Percentiles rank a stretch among this genome's conserved stretches.
Evolutionary conservation across 2,113 vertebrate genomes (phyloP).

Genomic region (cattle (Bos taurus)): ARS-UCD2.0 NC_037347.1:70800001-70800500

Average conservation of each 20-base stretch:
- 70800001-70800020: constrained; percentile 34
- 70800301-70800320: fast-evolving
- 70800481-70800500: neutral
- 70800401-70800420: fast-evolving
- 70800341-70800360: neutral
- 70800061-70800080: constrained; percentile 11
- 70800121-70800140: neutral
- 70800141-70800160: neutral
- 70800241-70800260: neutral
- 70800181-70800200: neutral
- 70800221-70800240: neutral
- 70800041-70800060: constrained; percentile 34
- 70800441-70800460: fast-evolving
- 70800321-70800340: neutral
- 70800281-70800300: fast-evolving
- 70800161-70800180: neutral
- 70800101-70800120: neutral
- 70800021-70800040: constrained; percentile 29
- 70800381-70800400: neutral
- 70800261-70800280: fast-evolving
- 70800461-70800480: no score
- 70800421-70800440: neutral
- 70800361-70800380: neutral
- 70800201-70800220: neutral
- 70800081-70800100: constrained; percentile 36